These are phyloP conservation scores for Lagria hirta DNA, from an alignment of 2,888 invertebrate species.

Conservation along the genomic window DNA sequence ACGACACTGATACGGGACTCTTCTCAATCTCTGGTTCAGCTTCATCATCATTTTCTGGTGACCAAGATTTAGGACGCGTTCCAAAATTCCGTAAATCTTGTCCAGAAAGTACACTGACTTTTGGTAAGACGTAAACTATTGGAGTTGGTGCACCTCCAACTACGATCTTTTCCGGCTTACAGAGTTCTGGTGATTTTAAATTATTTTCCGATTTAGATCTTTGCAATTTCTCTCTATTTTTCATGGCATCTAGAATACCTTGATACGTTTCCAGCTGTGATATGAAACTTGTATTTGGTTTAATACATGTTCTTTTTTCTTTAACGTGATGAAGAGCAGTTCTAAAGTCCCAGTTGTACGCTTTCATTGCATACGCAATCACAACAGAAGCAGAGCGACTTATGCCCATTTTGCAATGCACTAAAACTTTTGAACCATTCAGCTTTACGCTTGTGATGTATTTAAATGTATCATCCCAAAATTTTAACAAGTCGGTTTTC, in stretches of 20 bases:
- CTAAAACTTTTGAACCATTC: conserved; percentile 90
- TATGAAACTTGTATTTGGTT: conserved; percentile 94
- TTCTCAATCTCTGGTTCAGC: conserved; percentile 57
- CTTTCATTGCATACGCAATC: conserved; percentile 98
- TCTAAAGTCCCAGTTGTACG: conserved; percentile 89
- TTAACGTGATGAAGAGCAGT: conserved; percentile 89
- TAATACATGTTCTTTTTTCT: conserved; percentile 87
- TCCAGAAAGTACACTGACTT: conserved; percentile 42
- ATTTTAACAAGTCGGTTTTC: conserved; percentile 91
- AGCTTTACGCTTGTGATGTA: conserved; percentile 92
- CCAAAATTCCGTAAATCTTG: conserved; percentile 46
- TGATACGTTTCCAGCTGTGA: conserved; percentile 94
- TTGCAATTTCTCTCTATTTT: conserved; percentile 89
- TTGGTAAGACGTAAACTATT: conserved; percentile 59
- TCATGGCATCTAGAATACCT: conserved; percentile 86
- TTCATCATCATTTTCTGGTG: conserved; percentile 60
- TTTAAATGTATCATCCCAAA: conserved; percentile 97
- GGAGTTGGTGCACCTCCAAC: conserved; percentile 64
- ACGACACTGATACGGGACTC: conserved; percentile 45
- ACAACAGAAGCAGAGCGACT: conserved; percentile 98
- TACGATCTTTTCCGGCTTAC: conserved; percentile 58
- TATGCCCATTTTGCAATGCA: conserved; percentile 99
- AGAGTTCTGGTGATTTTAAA: conserved; percentile 66
- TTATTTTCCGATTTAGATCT: conserved; percentile 93
- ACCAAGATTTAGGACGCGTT: conserved; percentile 50